Conservation (phyloP, 2,113 vertebrate species). For the Vulpes vulpes region DNA sequence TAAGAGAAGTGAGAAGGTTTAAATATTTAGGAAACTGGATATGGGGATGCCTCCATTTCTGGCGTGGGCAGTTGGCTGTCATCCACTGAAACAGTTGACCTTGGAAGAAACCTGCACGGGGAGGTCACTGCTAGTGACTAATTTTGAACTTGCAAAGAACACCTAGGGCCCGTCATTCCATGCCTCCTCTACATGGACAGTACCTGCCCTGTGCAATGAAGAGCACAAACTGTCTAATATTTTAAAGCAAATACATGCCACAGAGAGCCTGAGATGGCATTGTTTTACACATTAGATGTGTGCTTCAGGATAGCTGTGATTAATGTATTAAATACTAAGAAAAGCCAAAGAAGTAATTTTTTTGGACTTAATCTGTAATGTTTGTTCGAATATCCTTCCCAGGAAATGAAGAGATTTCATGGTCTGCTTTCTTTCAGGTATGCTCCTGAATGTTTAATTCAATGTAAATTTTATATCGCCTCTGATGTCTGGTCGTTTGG, state of each 20-base stretch:
- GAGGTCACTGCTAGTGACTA: background rate
- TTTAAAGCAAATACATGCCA: background rate
- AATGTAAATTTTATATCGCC: conserved; percentile 96
- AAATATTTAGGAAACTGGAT: background rate
- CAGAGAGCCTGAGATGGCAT: background rate
- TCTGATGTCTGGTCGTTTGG: conserved; percentile 99
- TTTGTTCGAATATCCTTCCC: background rate
- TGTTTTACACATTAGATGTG: background rate
- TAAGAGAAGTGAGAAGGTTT: background rate
- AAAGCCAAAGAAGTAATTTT: background rate
- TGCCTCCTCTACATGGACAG: background rate
- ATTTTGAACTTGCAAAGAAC: background rate
- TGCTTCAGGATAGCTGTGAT: background rate
- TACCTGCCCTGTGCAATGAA: background rate
- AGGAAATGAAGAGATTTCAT: background rate
- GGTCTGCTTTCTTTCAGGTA: conserved; percentile 90
- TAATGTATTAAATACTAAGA: background rate
- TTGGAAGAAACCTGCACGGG: background rate
- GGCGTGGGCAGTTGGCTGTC: background rate
- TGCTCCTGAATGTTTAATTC: conserved; percentile 95
- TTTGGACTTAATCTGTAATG: background rate
- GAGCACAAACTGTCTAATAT: background rate
- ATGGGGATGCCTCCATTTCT: background rate
- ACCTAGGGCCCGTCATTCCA: background rate
- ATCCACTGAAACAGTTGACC: background rate